Percentiles rank a stretch among this genome's conserved stretches.
Evolutionary conservation across 2,797 vertebrate species (phyloP).

Genomic region (Geotrypetes seraphini): DNA sequence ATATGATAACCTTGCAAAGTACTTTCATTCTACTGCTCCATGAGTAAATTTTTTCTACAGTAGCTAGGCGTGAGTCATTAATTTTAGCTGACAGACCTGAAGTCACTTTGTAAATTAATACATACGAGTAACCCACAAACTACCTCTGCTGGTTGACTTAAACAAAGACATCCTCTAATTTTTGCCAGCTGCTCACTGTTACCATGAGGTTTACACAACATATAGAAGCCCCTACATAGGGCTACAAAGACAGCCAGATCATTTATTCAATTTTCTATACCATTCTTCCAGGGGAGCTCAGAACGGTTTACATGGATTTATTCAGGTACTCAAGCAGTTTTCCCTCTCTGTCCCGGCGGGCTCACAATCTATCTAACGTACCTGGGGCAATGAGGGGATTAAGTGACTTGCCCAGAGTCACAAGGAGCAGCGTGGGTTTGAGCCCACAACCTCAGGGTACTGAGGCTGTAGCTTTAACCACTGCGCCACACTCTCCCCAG

Average conservation of each 20-base stretch:
- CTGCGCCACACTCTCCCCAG: too few species aligned
- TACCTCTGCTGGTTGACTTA: constrained; percentile 33
- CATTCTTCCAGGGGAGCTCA: too few species aligned
- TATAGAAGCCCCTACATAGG: not conserved
- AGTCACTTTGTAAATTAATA: constrained; percentile 17
- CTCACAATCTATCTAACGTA: too few species aligned
- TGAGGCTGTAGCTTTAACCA: too few species aligned
- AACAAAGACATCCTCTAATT: constrained; percentile 31
- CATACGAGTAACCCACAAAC: constrained; percentile 18
- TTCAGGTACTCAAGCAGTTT: too few species aligned
- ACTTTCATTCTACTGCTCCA: constrained; percentile 20
- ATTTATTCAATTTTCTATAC: too few species aligned
- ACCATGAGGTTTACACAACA: constrained; percentile 8
- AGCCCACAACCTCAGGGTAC: too few species aligned
- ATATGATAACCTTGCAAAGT: constrained; percentile 27
- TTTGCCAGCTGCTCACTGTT: constrained; percentile 36
- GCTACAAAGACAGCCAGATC: constrained; percentile 18
- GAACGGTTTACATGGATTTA: too few species aligned
- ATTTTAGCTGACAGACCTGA: constrained; percentile 44
- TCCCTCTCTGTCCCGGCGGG: too few species aligned
- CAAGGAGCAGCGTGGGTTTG: too few species aligned
- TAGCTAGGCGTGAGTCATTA: constrained; percentile 31
- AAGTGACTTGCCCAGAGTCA: too few species aligned
- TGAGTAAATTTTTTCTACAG: constrained; percentile 25
- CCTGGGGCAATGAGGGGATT: too few species aligned